A percentile compares a stretch with the other conserved stretches of the same genome.
These are phyloP conservation scores for Nyctalus aviator DNA, from an alignment of 2,797 vertebrate species.

Conservation along the genomic window DNA sequence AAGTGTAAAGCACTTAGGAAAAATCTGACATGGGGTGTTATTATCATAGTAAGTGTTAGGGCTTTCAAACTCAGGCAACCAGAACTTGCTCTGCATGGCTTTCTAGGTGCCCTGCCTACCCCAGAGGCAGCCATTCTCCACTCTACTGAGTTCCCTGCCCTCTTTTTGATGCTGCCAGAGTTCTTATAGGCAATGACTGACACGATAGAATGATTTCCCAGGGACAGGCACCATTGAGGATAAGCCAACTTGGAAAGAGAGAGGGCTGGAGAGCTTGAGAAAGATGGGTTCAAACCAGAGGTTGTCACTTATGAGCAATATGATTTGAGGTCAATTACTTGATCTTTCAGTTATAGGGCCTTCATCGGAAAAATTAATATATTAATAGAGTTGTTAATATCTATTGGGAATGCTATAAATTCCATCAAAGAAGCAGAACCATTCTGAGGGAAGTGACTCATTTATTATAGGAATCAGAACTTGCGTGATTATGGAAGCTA, in stretches of 20 bases:
- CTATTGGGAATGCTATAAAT: not conserved
- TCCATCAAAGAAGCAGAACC: not conserved
- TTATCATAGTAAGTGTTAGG: no score
- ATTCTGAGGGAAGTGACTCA: not conserved
- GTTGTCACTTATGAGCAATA: not conserved
- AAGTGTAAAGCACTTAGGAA: not conserved
- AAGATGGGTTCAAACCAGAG: not conserved
- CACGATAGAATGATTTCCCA: not conserved
- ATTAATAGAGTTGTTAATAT: not conserved
- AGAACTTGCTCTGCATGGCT: not conserved
- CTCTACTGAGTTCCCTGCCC: not conserved
- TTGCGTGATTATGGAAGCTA: rapidly evolving
- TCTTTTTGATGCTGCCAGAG: not conserved
- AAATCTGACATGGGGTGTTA: not conserved
- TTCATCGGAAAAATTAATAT: not conserved
- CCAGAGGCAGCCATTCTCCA: not conserved
- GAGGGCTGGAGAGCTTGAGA: not conserved
- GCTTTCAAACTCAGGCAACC: not conserved
- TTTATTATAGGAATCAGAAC: not conserved
- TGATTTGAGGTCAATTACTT: not conserved
- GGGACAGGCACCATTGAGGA: not conserved
- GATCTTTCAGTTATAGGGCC: not conserved
- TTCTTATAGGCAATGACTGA: not conserved
- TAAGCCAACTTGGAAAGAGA: not conserved
- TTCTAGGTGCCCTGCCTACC: no score